Evolutionary conservation across 2,888 invertebrate species (phyloP).

Genomic region (Notocelia uddmanniana): DNA sequence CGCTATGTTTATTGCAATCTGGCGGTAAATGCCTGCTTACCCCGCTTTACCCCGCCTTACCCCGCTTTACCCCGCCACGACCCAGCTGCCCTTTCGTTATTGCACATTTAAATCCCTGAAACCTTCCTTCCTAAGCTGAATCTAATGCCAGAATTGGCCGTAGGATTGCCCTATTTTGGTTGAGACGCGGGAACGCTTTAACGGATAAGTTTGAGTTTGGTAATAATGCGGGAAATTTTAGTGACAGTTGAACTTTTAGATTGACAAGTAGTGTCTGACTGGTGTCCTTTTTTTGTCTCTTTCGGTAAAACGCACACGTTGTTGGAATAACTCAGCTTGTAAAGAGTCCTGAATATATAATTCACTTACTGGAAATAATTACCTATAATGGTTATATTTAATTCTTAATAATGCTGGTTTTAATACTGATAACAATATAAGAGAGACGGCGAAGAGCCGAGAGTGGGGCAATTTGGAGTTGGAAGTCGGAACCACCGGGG

Average conservation of each 20-base stretch:
- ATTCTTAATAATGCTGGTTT: no score
- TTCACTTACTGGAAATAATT: no score
- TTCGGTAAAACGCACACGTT: neutral
- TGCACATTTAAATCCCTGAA: slow-evolving; percentile 43
- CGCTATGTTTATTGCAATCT: slow-evolving; percentile 47
- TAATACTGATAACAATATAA: no score
- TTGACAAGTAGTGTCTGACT: neutral
- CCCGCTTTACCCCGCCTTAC: slow-evolving; percentile 20
- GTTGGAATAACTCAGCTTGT: no score
- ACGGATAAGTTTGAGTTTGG: neutral
- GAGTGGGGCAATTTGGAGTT: no score
- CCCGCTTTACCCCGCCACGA: neutral
- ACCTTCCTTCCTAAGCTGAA: slow-evolving; percentile 35
- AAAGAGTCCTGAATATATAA: no score
- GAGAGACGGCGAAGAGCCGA: no score
- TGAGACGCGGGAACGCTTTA: slow-evolving; percentile 13
- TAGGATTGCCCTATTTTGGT: slow-evolving; percentile 34
- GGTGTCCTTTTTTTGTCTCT: neutral
- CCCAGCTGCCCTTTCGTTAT: slow-evolving; percentile 38
- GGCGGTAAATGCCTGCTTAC: slow-evolving; percentile 47
- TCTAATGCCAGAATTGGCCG: slow-evolving; percentile 41
- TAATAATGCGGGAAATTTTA: slow-evolving; percentile 2
- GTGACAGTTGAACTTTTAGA: no score
- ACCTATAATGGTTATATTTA: no score
- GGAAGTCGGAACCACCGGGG: no score